These are phyloP conservation scores for Neoarius graeffei DNA, from an alignment of 2,113 vertebrate genomes.

Conservation along the genomic window DNA sequence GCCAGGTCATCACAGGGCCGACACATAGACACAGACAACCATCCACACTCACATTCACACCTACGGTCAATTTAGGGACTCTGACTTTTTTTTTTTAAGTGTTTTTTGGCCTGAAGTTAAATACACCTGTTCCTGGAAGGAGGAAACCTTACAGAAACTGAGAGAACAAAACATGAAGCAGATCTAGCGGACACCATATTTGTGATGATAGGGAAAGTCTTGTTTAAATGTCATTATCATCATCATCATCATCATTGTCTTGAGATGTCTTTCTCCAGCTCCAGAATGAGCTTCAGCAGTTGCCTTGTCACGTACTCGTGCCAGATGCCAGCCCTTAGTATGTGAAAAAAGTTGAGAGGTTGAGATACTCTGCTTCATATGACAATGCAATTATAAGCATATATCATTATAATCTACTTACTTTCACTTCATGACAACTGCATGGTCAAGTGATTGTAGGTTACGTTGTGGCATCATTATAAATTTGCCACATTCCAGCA, in stretches of 20 bases:
- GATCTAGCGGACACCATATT: slow-evolving; percentile 17
- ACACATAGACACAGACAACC: no score
- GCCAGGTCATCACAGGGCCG: no score
- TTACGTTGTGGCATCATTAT: slow-evolving; percentile 19
- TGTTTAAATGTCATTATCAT: slow-evolving; percentile 22
- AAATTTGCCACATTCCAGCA: not conserved
- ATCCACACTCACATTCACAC: no score
- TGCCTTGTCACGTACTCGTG: not conserved
- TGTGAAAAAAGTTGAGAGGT: not conserved
- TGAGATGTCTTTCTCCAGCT: not conserved
- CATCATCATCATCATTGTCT: slow-evolving; percentile 22
- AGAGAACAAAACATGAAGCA: not conserved
- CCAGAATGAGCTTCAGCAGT: not conserved
- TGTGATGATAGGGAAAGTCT: slow-evolving; percentile 24
- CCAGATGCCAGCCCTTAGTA: not conserved
- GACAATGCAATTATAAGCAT: not conserved
- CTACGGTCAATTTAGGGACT: no score
- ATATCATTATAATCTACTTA: slow-evolving; percentile 15
- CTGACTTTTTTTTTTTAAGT: no score
- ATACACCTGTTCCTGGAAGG: no score
- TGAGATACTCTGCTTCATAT: not conserved
- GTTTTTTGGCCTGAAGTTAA: no score
- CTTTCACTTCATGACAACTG: slow-evolving; percentile 13
- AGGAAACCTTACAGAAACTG: slow-evolving; percentile 34
- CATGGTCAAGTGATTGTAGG: not conserved